These are phyloP conservation scores for Azorinus chamasolen DNA, from an alignment of 2,888 invertebrate species.

Conservation along the genomic window DNA sequence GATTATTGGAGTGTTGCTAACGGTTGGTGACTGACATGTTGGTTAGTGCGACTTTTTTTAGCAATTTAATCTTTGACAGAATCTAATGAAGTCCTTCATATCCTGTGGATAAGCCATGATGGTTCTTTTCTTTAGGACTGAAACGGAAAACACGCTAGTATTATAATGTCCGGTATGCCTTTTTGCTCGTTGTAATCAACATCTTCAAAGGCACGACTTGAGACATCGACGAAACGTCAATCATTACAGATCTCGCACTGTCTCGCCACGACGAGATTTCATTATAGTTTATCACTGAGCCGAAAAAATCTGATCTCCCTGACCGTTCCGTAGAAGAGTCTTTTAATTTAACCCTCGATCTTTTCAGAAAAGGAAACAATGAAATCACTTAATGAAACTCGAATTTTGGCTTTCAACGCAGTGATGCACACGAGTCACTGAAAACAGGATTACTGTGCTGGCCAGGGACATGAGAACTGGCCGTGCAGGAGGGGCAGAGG, in stretches of 20 bases:
- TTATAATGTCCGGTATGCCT: not conserved
- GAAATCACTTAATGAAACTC: slow-evolving; percentile 50
- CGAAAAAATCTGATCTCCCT: too few relatives aligned
- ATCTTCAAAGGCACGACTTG: slow-evolving; percentile 51
- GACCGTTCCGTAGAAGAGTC: not conserved
- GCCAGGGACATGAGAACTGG: slow-evolving; percentile 12
- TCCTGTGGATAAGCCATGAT: too few relatives aligned
- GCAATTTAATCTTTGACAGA: too few relatives aligned
- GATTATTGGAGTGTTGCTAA: too few relatives aligned
- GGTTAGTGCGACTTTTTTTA: too few relatives aligned
- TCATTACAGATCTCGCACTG: slow-evolving; percentile 59
- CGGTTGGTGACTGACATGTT: too few relatives aligned
- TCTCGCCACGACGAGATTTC: slow-evolving; percentile 61
- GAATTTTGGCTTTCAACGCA: slow-evolving; percentile 62
- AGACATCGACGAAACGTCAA: slow-evolving; percentile 55
- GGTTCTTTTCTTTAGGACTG: too few relatives aligned
- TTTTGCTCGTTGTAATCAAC: slow-evolving; percentile 59
- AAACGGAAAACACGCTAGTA: too few relatives aligned
- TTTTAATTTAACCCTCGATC: slow-evolving; percentile 45
- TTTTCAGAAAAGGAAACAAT: slow-evolving; percentile 48
- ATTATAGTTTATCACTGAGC: slow-evolving; percentile 26
- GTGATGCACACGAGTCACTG: slow-evolving; percentile 52
- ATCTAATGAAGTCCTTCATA: too few relatives aligned
- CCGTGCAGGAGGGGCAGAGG: not conserved
- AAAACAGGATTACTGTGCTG: slow-evolving; percentile 49